Evolutionary conservation across 2,888 invertebrate species (phyloP).

Genomic region (Microplitis manilae): DNA sequence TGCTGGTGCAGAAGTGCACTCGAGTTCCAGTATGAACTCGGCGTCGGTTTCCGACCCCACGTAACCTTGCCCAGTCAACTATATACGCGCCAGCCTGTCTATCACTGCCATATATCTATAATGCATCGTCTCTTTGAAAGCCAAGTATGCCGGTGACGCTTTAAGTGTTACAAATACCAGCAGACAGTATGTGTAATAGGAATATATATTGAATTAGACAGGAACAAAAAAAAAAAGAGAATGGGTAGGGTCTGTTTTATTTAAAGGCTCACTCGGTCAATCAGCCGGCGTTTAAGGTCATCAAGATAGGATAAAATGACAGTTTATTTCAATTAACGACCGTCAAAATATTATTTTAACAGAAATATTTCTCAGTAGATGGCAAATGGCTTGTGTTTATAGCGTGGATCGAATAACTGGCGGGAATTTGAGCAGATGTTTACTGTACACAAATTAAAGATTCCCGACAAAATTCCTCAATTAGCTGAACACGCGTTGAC

Average conservation of each 20-base stretch:
- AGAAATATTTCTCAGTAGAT: not conserved
- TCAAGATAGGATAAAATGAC: not conserved
- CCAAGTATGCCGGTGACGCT: conserved; percentile 36
- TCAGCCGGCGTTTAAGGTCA: not conserved
- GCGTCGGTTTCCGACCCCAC: conserved; percentile 39
- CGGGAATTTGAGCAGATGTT: conserved; percentile 10
- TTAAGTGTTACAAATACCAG: not conserved
- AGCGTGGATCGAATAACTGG: not conserved
- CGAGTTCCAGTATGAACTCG: conserved; percentile 42
- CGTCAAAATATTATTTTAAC: not conserved
- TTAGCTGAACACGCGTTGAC: conserved; percentile 47
- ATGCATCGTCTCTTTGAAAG: conserved; percentile 37
- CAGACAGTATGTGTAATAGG: not conserved
- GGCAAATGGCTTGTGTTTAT: not conserved
- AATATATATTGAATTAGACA: too few species aligned
- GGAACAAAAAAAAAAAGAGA: not conserved
- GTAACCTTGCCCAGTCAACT: conserved; percentile 46
- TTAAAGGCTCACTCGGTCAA: not conserved
- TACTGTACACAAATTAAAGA: conserved; percentile 28
- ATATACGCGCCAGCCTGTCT: conserved; percentile 29
- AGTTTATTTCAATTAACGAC: not conserved
- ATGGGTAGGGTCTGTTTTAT: not conserved
- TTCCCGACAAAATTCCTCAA: conserved; percentile 52
- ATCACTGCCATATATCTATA: not conserved
- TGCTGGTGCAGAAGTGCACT: conserved; percentile 45